Conservation (phyloP, 2,113 vertebrate genomes). For the Seriola rivoliana region DNA sequence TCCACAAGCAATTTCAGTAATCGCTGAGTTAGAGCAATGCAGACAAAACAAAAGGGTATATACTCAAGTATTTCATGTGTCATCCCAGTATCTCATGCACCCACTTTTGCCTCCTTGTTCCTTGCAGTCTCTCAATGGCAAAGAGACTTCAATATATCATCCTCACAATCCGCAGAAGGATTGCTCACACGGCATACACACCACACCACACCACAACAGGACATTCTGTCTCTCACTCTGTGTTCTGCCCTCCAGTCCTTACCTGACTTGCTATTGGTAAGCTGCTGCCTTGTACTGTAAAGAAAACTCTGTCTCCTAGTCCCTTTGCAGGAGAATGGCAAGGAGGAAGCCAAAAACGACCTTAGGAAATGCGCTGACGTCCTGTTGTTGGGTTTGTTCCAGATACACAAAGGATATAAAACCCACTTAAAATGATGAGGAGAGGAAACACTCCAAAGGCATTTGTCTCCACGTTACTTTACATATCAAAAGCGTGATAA, state of each 20-base stretch:
- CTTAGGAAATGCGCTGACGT: slow-evolving; percentile 59
- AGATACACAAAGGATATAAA: slow-evolving; percentile 39
- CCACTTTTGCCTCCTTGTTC: neutral
- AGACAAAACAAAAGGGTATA: slow-evolving; percentile 37
- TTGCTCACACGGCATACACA: neutral
- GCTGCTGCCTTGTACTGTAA: slow-evolving; percentile 8
- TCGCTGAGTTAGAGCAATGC: slow-evolving; percentile 20
- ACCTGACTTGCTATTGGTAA: neutral
- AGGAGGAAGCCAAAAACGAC: slow-evolving; percentile 53
- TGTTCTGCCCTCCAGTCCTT: neutral
- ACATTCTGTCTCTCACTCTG: slow-evolving; percentile 7
- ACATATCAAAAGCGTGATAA: neutral
- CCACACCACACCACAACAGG: neutral
- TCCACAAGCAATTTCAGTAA: slow-evolving; percentile 56
- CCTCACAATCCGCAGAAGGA: neutral
- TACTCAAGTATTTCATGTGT: slow-evolving; percentile 10
- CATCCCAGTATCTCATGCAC: slow-evolving; percentile 4
- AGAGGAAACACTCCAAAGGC: slow-evolving; percentile 35
- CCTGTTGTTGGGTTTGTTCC: slow-evolving; percentile 69
- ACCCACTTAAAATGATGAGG: slow-evolving; percentile 19
- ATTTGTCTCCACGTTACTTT: slow-evolving; percentile 7
- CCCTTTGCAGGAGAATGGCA: neutral
- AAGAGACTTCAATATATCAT: neutral
- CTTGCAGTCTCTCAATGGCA: slow-evolving; percentile 4
- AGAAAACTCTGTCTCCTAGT: slow-evolving; percentile 29